Evolutionary conservation across 2,797 vertebrate species (phyloP).

Genomic region (Galagoides demidoff): DNA sequence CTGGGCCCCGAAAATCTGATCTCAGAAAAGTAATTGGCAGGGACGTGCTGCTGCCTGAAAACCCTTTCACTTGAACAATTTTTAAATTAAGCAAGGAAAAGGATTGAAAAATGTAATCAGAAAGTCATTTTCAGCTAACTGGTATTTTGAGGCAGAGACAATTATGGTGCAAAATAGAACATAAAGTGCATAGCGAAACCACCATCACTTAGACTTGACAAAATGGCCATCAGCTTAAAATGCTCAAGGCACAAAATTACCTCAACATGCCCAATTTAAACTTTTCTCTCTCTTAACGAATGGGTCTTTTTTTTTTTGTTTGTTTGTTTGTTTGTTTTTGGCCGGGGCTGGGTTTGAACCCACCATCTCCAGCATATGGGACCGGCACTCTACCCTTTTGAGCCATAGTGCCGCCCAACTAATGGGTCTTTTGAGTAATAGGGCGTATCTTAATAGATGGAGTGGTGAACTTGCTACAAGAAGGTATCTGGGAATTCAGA

Average conservation of each 20-base stretch:
- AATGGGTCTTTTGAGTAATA: not conserved
- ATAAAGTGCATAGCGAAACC: not conserved
- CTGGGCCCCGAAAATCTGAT: not conserved
- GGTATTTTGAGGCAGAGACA: constrained; percentile 36
- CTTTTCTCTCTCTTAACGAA: not conserved
- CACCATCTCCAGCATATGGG: no score
- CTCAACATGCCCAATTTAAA: not conserved
- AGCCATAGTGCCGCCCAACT: no score
- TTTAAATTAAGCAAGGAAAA: constrained; percentile 61
- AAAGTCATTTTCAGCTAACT: constrained; percentile 62
- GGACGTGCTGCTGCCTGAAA: constrained; percentile 4
- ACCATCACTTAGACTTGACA: not conserved
- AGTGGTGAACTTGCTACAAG: not conserved
- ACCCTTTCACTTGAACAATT: constrained; percentile 8
- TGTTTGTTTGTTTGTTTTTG: no score
- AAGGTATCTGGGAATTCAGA: not conserved
- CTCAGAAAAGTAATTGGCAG: not conserved
- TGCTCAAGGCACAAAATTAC: not conserved
- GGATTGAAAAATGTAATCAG: constrained; percentile 53
- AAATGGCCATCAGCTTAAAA: constrained; percentile 43
- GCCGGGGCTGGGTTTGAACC: no score
- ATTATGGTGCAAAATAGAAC: constrained; percentile 42
- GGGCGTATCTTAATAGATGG: not conserved
- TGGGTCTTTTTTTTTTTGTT: no score
- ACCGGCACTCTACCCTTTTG: no score